Base-by-base conservation (phyloP, 1,140 invertebrate species). In the Cydia fagiglandana region DNA sequence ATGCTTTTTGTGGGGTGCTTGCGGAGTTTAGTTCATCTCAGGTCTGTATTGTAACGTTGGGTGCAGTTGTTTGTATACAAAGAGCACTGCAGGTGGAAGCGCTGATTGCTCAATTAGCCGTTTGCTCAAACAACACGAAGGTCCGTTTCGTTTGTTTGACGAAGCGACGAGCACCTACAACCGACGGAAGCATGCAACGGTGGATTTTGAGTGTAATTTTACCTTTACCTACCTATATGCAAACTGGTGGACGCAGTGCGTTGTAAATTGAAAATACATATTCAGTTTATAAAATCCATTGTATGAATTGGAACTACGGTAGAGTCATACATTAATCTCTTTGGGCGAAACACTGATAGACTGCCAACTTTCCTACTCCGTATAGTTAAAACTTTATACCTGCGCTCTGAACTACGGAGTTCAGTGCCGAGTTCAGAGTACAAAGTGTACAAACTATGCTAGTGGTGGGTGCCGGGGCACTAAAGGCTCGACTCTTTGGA, bases 121-220 rank as follows among this genome's bases (percentile, higher is more conserved):
- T 50, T 50, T 50, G 47, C 47, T 50, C 47, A 50, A 50, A 50
- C 47, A 50, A 50, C 47, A 50, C 47, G 47, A 50, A 50, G 47
- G 47, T 2, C 47, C 47, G 47, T 50, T 50, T 13, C 47, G 12
- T 50, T 50, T 50, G 47, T 50, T 50, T 50, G 47, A 50, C 47
- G 45, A 15, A 50, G 47, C 30, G 2, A 24, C 30, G 30, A 30
- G 24, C 24, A 24, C 24, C 45, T 38, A 47, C 45, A 47, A 50
- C 47, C 47, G 12, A 50, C 47, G 12, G 47, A 15, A 15, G 47
- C 47, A 50, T 15, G 47, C 47, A 15, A 50, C 47, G 38, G 38
- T 9, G 38, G 38, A 9, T 41, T 41, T 41, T 5, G 15, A 13
- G 13, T 15, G 0, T 50, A 13, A 50, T 50, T 50, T 50, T 50